Base-by-base conservation (phyloP, 2,797 vertebrate species). In the Megaceryle alcyon region DNA sequence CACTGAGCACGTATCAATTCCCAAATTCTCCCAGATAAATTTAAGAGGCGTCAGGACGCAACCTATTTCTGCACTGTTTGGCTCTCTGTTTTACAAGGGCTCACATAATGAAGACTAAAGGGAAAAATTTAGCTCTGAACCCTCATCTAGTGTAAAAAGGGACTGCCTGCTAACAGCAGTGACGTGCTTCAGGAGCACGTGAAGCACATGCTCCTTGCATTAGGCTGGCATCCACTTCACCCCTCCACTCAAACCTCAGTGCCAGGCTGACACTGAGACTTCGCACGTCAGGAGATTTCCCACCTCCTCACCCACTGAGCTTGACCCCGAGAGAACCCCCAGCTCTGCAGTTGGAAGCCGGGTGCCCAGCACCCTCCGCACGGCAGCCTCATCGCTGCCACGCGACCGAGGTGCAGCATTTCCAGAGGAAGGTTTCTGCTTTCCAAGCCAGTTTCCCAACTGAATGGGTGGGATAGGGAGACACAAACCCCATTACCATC, bases 131-230 rank as follows among this genome's bases (percentile, higher is more conserved):
- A 70, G 68, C 43, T 77, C 56, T 21, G 53, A 94, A 84, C 71
- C 51, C 53, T 54, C 73, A 59, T n/a, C 33, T 46, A 21, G 31
- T 9, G 19, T n/a, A 43, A 48, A 81, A 53, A 1, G 0, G 49
- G 70, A 39, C 53, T 88, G 76, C 31, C 59, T 43, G 79, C 44
- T 51, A 78, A 69, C 54, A 54, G 79, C 65, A 72, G 44, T 20
- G 16, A n/a, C 0, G 7, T 13, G 73, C 70, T 77, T 10, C 1
- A 4, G 51, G 9, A 82, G 31, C 46, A 9, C 3, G 41, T 0
- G 6, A 61, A 56, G 59, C 78, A 46, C 70, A 31, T 3, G 56
- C 23, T 70, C 44, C 70, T 41, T 11, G 14, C 3, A 3, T 37
- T 49, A 3, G 2, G 0, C 33, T 3, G 3, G 39, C 44, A 51